A percentile compares a stretch with the other conserved stretches of the same genome.
Evolutionary conservation across 2,888 invertebrate genomes (phyloP).

Genomic region (Plusia festucae): DNA sequence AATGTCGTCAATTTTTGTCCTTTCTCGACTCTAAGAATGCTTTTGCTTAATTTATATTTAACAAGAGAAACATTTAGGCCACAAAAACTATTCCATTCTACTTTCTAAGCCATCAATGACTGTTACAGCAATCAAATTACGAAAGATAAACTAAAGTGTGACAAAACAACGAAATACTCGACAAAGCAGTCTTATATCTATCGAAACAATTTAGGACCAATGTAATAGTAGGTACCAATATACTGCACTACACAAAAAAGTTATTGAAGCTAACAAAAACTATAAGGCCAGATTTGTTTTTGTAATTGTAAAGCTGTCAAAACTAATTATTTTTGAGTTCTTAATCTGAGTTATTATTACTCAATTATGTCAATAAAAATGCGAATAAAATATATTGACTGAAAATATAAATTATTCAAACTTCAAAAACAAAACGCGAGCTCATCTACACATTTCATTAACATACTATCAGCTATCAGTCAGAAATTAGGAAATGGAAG

Average conservation of each 20-base stretch:
- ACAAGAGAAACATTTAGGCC: neutral
- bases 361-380: neutral
- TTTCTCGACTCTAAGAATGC: neutral
- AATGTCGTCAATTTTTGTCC: neutral
- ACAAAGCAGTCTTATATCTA: neutral
- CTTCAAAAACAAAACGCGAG: neutral
- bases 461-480: too few relatives aligned
- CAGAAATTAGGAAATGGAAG: too few relatives aligned
- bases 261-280: neutral
- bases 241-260: too few relatives aligned
- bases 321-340: neutral
- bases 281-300: neutral
- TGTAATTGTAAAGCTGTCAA: neutral
- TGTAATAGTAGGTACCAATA: too few relatives aligned
- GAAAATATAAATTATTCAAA: neutral
- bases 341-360: too few relatives aligned
- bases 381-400: too few relatives aligned
- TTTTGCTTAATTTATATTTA: neutral
- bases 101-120: neutral
- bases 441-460: too few relatives aligned
- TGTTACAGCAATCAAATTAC: neutral
- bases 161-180: neutral
- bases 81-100: neutral
- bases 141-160: neutral
- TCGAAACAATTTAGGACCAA: too few relatives aligned